Evolutionary conservation across 2,888 invertebrate genomes (phyloP), one percentile per base, ranked within the genome.

Genomic region (Ligdia adustata): DNA sequence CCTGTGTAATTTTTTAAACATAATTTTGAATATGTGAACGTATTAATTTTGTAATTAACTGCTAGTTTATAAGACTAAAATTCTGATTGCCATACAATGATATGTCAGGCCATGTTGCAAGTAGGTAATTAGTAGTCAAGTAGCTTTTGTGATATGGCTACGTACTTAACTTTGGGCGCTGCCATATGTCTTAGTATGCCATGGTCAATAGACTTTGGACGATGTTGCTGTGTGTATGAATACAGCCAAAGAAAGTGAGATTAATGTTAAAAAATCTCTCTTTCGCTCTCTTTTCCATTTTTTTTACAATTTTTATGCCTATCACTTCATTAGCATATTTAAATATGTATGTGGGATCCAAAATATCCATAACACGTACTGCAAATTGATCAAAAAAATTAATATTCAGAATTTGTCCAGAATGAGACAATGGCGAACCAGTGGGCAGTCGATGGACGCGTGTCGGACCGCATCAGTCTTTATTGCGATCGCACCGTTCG

Each of bases 361-460:
- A 45, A n/a, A 53, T 52, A 52, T 35, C 47, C 35, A 47, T 50
- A 41, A 49, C 46, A 46, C 38, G 52, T 53, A 42, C 33, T 49
- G 48, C 42, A 38, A 43, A 39, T 16, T 43, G 42, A 66, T 68
- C 62, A 57, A 49, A 57, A 62, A 66, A 72, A 85, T 84, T 82
- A 82, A 80, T 87, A 88, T 87, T 83, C 87, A 79, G 68, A 72
- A 75, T 82, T 79, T 75, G 88, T 88, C 81, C 81, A 75, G 62
- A 61, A 65, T 56, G 61, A 69, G 65, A 79, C 79, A 80, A 80
- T 80, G 72, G 70, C 69, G 78, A 64, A 73, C 69, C 77, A 76
- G 64, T 69, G 80, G 71, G 66, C 71, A 69, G 69, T 66, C 66
- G 66, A 70, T 70, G 72, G 69, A 69, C 75, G 77, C 74, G 72